phyloP scores from a whole-genome alignment of 2,797 vertebrate species.

The Intellagama lesueurii region DNA sequence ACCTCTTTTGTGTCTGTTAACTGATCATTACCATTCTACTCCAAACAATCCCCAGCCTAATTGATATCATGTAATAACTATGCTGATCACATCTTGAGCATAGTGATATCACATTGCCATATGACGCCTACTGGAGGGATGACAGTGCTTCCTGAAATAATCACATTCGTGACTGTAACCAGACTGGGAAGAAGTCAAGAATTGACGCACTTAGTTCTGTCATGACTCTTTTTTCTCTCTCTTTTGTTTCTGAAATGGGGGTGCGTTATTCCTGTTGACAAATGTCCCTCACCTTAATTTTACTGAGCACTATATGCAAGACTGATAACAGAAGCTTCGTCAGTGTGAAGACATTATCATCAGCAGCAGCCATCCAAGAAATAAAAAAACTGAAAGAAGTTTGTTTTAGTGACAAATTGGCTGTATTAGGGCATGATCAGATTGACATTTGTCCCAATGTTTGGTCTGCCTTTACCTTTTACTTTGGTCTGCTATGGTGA shows the following conservation, averaged over 20 bases:
- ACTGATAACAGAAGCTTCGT: background rate
- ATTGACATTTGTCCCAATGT: no score
- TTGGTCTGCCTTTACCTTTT: no score
- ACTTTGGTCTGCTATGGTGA: no score
- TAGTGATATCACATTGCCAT: background rate
- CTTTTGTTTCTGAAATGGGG: no score
- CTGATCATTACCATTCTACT: background rate
- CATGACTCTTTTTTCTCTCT: no score
- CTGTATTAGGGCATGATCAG: no score
- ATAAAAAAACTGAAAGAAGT: background rate
- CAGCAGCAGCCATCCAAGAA: background rate
- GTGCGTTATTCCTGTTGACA: background rate
- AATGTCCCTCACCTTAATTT: background rate
- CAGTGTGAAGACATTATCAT: no score
- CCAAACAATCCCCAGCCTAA: background rate
- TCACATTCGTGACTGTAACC: background rate
- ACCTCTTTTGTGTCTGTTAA: background rate
- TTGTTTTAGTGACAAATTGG: no score
- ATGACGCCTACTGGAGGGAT: background rate
- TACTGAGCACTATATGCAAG: background rate
- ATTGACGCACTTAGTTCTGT: background rate
- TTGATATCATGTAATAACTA: background rate
- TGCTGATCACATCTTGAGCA: background rate
- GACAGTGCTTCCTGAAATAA: background rate
- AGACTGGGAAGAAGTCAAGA: background rate